Evolutionary conservation across 53 echinoderm and acorn worm genomes (phyloP).

Genomic region (Echinarachnius parma): DNA sequence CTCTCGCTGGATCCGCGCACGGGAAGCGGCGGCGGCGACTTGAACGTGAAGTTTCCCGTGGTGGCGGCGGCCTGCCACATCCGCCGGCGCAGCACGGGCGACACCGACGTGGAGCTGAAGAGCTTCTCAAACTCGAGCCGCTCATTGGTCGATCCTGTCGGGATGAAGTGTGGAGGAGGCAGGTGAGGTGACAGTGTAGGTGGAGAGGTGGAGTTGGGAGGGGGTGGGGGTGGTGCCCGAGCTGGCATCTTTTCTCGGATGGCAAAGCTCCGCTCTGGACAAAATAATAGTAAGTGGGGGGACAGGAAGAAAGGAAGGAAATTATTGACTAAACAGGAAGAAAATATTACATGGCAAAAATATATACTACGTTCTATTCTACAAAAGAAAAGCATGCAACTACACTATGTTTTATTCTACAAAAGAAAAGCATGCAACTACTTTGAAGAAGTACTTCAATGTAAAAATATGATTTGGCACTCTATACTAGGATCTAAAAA

Average conservation of each 20-base stretch:
- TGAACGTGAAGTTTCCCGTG: conserved; percentile 48
- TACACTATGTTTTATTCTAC: no score
- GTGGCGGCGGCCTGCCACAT: conserved; percentile 61
- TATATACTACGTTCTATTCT: no score
- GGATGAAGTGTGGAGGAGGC: conserved; percentile 50
- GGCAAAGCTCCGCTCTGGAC: conserved; percentile 49
- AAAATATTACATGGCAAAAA: no score
- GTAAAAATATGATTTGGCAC: no score
- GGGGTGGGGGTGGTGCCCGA: conserved; percentile 77
- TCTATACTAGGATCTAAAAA: no score
- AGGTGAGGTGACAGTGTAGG: conserved; percentile 38
- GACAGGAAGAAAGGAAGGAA: no score
- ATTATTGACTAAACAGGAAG: no score
- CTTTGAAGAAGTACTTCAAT: no score
- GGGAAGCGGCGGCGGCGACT: conserved; percentile 76
- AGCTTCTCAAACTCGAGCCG: conserved; percentile 51
- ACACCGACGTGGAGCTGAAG: conserved; percentile 54
- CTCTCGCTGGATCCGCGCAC: conserved; percentile 41
- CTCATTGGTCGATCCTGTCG: conserved; percentile 34
- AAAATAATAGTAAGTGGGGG: conserved; percentile 26
- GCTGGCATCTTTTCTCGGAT: conserved; percentile 72
- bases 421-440: no score
- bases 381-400: no score
- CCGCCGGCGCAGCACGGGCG: conserved; percentile 61
- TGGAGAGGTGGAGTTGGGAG: conserved; percentile 38